Evolutionary conservation across 2,113 vertebrate genomes (phyloP).

Genomic region (human): DNA sequence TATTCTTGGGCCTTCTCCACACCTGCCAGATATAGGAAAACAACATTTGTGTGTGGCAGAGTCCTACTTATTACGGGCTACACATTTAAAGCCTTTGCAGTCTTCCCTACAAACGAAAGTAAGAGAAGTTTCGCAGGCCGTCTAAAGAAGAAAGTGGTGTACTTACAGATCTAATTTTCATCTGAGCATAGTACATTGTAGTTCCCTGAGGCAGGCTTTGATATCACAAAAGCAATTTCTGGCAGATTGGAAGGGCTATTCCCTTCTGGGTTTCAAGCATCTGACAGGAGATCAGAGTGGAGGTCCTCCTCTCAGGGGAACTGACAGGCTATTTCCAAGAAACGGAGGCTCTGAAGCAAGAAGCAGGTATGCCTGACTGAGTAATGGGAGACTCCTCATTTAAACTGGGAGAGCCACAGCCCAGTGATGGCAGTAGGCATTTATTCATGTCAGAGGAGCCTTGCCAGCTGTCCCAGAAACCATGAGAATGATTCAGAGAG

Average conservation of each 20-base stretch:
- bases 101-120: constrained; percentile 18
- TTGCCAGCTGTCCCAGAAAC: constrained; percentile 67
- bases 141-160: constrained; percentile 77
- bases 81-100: constrained; percentile 67
- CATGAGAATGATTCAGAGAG: constrained; percentile 58
- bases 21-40: constrained; percentile 58
- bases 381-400: constrained; percentile 69
- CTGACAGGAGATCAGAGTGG: constrained; percentile 80
- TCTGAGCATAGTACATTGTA: constrained; percentile 83
- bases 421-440: constrained; percentile 67
- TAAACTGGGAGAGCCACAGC: constrained; percentile 65
- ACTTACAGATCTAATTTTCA: constrained; percentile 85
- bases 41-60: constrained; percentile 39
- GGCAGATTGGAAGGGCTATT: constrained; percentile 85
- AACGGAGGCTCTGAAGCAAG: constrained; percentile 80
- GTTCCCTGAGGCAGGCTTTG: constrained; percentile 81
- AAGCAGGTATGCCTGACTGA: constrained; percentile 74
- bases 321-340: constrained; percentile 86
- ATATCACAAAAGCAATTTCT: constrained; percentile 87
- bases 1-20: constrained; percentile 51
- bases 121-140: constrained; percentile 66
- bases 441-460: constrained; percentile 46
- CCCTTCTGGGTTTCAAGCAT: constrained; percentile 82
- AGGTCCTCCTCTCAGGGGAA: constrained; percentile 80
- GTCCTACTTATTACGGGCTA: constrained; percentile 74